Evolutionary conservation across 2,888 invertebrate species (phyloP), one percentile per base, ranked within the genome.

Genomic region (Cataglyphis rosenhaueri): DNA sequence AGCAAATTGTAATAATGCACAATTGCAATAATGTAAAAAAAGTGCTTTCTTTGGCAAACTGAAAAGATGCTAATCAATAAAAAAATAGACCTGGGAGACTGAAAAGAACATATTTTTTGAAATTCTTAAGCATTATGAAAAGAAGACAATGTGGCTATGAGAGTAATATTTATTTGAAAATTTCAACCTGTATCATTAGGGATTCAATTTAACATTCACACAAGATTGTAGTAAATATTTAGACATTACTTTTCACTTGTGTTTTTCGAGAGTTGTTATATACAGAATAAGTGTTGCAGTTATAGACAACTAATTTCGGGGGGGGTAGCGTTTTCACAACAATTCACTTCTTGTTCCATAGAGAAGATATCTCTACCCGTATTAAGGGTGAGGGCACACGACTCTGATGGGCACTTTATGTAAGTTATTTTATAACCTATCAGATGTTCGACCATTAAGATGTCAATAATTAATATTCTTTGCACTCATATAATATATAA

Each of bases 291-390:
- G 73, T 71, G 73, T 78, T 78, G 71, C 73, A 78, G 71, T 78
- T 78, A 76, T 76, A 78, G 41, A 70, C 32, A 83, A 84, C 55
- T 75, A 71, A 83, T 83, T 71, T 76, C 65, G 82, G 84, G 83
- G 44, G 71, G 81, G 64, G 25, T 85, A 81, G 48, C 15, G 66
- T 89, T 89, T 88, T 78, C 59, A 89, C 78, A 21, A 87, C 89
- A 90, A 89, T 90, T 79, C 88, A 91, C 87, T 93, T 93, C 93
- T 93, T 91, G 90, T 93, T 93, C 87, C 91, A 91, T 94, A 93
- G 94, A 94, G 92, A 93, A 93, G 91, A 92, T 92, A 90, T 93
- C 91, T 93, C 91, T 93, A 92, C 91, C 92, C 91, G 88, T 92
- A 93, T 92, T 93, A 93, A 93, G 91, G 88, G 87, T 88, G 91